A percentile compares a stretch with the other conserved stretches of the same genome.
Evolutionary conservation across 2,888 invertebrate species (phyloP).

Genomic region (Tipula vernalis): DNA sequence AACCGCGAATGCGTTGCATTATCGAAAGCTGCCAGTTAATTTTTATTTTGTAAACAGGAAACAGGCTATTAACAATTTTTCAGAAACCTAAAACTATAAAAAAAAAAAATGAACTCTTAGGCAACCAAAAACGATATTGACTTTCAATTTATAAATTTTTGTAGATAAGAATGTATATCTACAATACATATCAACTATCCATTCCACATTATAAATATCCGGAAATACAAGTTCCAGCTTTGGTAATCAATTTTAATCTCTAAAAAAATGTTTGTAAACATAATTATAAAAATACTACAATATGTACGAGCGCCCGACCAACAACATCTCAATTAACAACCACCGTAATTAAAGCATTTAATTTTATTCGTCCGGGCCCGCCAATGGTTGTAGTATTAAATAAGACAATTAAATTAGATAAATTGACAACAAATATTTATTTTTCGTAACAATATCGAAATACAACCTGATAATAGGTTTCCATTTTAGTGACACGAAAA

Average conservation of each 20-base stretch:
- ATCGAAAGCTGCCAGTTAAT: too few species aligned
- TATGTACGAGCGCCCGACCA: not conserved
- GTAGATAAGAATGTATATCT: not conserved
- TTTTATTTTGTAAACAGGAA: too few species aligned
- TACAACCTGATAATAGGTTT: not conserved
- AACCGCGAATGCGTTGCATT: too few species aligned
- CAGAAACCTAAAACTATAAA: too few species aligned
- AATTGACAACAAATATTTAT: not conserved
- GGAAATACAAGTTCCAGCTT: not conserved
- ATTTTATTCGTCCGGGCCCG: not conserved
- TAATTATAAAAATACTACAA: not conserved
- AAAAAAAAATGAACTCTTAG: too few species aligned
- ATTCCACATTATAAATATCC: not conserved
- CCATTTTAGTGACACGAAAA: not conserved
- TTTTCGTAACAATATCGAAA: not conserved
- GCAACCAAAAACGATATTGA: not conserved
- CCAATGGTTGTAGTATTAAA: not conserved
- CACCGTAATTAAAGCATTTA: not conserved
- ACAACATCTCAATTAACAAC: not conserved
- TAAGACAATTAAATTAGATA: not conserved
- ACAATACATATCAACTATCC: not conserved
- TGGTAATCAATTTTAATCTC: not conserved
- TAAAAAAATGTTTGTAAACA: not conserved
- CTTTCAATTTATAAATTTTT: not conserved
- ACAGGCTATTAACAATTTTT: too few species aligned